Percentiles rank a stretch among this genome's conserved stretches.
phyloP scores from a whole-genome alignment of 2,113 vertebrate species.

The Anoplopoma fimbria region DNA sequence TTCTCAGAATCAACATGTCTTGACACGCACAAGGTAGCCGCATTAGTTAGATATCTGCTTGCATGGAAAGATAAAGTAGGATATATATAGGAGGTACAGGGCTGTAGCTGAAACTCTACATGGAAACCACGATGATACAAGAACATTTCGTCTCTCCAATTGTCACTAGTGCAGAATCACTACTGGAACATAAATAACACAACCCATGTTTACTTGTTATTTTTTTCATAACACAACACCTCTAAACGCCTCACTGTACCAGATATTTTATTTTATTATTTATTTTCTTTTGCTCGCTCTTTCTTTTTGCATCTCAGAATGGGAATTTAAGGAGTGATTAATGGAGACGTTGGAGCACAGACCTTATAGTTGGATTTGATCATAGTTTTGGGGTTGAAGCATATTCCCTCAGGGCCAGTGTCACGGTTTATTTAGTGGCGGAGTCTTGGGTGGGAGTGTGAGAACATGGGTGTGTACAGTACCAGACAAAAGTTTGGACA shows the following conservation, averaged over 20 bases:
- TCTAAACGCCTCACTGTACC: not conserved
- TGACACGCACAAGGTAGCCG: not conserved
- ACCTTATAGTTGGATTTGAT: constrained; percentile 60
- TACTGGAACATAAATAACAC: constrained; percentile 46
- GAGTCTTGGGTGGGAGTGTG: constrained; percentile 30
- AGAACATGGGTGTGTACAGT: constrained; percentile 51
- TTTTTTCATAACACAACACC: not conserved
- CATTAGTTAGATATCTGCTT: constrained; percentile 28
- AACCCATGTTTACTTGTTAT: constrained; percentile 34
- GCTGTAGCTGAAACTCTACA: constrained; percentile 41
- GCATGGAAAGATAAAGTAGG: constrained; percentile 36
- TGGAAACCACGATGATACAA: constrained; percentile 57
- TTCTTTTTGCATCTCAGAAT: constrained; percentile 12
- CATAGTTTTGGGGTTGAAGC: constrained; percentile 52
- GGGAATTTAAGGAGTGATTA: constrained; percentile 24
- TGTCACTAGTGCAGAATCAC: constrained; percentile 16
- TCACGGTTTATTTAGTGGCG: constrained; percentile 50
- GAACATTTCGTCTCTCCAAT: constrained; percentile 62
- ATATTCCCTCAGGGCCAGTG: constrained; percentile 43
- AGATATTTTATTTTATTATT: not conserved
- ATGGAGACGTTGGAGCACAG: constrained; percentile 31
- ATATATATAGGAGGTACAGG: constrained; percentile 43
- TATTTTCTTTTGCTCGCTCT: not conserved
- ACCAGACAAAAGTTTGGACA: no score
- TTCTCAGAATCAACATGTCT: constrained; percentile 27